Evolutionary conservation across 2,113 vertebrate species (phyloP), one percentile per base, ranked within the genome.

Genomic region (Nematolebias whitei): DNA sequence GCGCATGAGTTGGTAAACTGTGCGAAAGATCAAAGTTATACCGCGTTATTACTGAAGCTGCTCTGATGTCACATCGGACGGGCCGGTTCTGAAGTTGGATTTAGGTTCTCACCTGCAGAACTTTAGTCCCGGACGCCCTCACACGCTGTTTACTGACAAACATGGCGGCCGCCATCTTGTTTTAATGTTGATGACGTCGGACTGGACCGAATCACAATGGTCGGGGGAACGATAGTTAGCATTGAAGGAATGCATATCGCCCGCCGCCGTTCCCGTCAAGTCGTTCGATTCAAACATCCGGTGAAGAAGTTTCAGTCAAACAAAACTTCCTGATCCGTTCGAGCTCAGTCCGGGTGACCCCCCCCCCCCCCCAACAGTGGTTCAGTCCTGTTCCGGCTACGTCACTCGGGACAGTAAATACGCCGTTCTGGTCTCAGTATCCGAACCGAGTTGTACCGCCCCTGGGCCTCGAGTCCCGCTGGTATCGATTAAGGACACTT

Each of bases 331-430:
- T n/a, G 16, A 45, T 45, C 20, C 13, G 47, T n/a, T n/a, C n/a
- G n/a, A n/a, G n/a, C n/a, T n/a, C n/a, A n/a, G n/a, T n/a, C 11
- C 41, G 26, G 26, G 7, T 3, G 26, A 4, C 12, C 26, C 14
- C n/a, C 20, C 2, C 6, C 19, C 38, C 50, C 14, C 13, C 11
- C 5, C 3, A 5, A 0, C 4, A 13, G 15, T 88, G 74, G 76
- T 71, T 63, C 52, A 44, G 35, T 44, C 80, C 61, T 51, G n/a
- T 20, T 22, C 45, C 57, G 70, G 62, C 63, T 40, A 50, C 5
- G n/a, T 74, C 78, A 68, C 49, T 19, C 71, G 80, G 74, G 82
- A 78, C 84, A 75, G 76, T 89, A 87, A 81, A n/a, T 1, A 1
- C 0, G 10, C 0, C 10, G 32, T 35, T 35, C 32, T 4, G 5